These are phyloP conservation scores for Cryptocheilus praepositus DNA, from an alignment of 2,888 invertebrate species.

Conservation along the genomic window DNA sequence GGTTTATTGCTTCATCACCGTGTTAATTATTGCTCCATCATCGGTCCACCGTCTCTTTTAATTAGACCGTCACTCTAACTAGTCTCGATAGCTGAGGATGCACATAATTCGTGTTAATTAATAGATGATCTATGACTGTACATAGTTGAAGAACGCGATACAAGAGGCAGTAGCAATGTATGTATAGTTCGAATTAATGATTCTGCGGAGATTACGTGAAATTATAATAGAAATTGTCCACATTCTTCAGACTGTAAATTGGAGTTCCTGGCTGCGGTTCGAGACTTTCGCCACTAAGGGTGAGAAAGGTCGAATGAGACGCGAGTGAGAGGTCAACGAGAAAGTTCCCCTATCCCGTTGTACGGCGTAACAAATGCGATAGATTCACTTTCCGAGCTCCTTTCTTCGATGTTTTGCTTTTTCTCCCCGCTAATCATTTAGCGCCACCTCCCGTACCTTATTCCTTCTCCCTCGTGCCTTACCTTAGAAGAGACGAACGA, in stretches of 20 bases:
- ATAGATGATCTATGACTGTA: not conserved
- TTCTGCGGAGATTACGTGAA: conserved; percentile 10
- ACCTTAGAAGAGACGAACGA: conserved; percentile 20
- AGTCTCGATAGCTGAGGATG: conserved; percentile 28
- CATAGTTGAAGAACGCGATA: too few relatives aligned
- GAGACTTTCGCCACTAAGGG: not conserved
- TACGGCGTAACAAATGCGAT: not conserved
- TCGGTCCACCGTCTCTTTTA: conserved; percentile 49
- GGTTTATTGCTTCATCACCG: conserved; percentile 54
- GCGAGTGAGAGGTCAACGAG: too few relatives aligned
- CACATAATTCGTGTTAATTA: conserved; percentile 40
- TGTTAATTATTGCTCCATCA: conserved; percentile 53
- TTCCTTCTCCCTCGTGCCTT: not conserved
- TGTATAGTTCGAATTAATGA: not conserved
- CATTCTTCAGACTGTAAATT: too few relatives aligned
- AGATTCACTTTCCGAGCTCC: conserved; percentile 12
- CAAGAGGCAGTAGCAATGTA: conserved; percentile 14
- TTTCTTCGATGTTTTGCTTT: not conserved
- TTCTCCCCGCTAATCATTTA: not conserved
- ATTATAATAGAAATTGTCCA: not conserved
- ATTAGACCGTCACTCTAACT: conserved; percentile 47
- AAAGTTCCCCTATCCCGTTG: too few relatives aligned
- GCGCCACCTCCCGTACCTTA: conserved; percentile 10
- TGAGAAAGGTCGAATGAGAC: not conserved
- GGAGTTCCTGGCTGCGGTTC: too few relatives aligned